Base-by-base conservation (phyloP, 2,797 vertebrate genomes). In the Hephaestus fuliginosus region DNA sequence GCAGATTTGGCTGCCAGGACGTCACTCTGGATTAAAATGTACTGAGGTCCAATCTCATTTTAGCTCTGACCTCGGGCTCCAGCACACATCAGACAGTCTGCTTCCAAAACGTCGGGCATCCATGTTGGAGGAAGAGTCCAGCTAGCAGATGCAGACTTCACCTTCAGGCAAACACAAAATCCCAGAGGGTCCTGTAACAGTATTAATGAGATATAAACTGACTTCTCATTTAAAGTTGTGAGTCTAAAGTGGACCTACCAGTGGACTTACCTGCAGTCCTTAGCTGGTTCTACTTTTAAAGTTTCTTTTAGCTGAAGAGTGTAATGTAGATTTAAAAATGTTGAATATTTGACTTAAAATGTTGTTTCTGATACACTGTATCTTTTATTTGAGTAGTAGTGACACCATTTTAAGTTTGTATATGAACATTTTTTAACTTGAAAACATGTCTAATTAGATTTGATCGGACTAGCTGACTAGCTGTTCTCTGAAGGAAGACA, bases 1-100 rank as follows among this genome's bases (percentile, higher is more conserved):
- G 78, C 77, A 76, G 46, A 82, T 82, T 85, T 48, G 66, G 77
- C 75, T 78, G 76, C 79, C 1, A 49, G 74, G 64, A 87, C 51
- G 87, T 92, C 87, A 86, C 78, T 73, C 81, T 46, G 44, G 68
- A 91, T 92, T 89, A 90, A 82, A 85, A 68, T 58, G 53, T 51
- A 60, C 57, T 33, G 83, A 44, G 72, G 69, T 78, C 84, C 67
- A 11, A 58, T 90, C 83, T 87, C 3, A 14, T 83, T 89, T 89
- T 88, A 89, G 86, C 81, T 89, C 86, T 52, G 81, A 78, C 87
- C 89, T 82, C 33, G 14, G 86, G 72, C 74, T 76, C 57, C 61
- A 3, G 78, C 70, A 11, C 30, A 60, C 60, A 85, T 85, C 76
- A 82, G 57, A 74, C 66, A 70, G 71, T 70, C 63, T 81, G 78